A percentile compares a stretch with the other conserved stretches of the same genome.
Evolutionary conservation across 2,888 invertebrate species (phyloP).

Genomic region (Deroplatys truncata): DNA sequence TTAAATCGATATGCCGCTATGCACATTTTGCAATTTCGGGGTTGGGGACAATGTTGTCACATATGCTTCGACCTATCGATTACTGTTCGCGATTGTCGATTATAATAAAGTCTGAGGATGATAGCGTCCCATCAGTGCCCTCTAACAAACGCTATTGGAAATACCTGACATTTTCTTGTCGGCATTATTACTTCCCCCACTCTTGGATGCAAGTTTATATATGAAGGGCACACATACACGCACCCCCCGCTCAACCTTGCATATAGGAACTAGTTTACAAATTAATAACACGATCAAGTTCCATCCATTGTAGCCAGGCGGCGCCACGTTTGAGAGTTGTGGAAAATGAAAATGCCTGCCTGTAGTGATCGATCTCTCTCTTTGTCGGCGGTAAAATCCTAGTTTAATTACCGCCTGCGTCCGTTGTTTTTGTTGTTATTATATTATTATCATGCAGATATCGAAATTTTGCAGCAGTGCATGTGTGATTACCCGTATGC

Average conservation of each 20-base stretch:
- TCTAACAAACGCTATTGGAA: neutral
- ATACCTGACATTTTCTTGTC: neutral
- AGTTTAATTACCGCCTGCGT: neutral
- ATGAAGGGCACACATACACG: neutral
- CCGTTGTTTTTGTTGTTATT: neutral
- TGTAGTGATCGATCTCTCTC: neutral
- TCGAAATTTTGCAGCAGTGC: conserved; percentile 11
- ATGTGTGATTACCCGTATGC: neutral
- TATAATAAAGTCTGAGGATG: neutral
- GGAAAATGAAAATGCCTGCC: conserved; percentile 10
- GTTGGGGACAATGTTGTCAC: neutral
- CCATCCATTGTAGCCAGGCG: neutral
- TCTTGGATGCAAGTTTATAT: neutral
- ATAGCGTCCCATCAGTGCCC: neutral
- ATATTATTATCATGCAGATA: neutral
- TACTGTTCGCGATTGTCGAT: neutral
- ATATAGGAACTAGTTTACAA: neutral
- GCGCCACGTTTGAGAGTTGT: neutral
- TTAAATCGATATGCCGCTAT: neutral
- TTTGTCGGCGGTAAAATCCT: neutral
- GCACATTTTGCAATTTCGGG: neutral
- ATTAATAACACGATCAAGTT: conserved; percentile 8
- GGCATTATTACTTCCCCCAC: neutral
- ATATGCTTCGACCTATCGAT: neutral
- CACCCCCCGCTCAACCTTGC: neutral